Evolutionary conservation across 2,797 vertebrate genomes (phyloP).

Genomic region (Mus spretus): DNA sequence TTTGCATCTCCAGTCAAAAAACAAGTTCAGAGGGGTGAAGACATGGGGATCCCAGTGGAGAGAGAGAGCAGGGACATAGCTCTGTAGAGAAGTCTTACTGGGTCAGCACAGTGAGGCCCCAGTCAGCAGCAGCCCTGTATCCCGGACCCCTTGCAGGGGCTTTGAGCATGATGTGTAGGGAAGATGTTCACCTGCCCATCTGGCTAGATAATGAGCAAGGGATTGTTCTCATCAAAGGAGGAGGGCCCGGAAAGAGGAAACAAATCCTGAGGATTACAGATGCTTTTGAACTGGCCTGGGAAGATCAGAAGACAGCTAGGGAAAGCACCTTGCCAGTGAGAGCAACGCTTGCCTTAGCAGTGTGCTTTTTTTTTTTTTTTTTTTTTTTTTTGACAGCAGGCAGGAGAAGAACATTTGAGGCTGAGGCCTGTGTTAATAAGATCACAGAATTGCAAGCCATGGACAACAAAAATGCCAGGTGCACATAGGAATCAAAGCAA

Average conservation of each 20-base stretch:
- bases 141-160: background rate
- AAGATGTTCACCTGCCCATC: constrained; percentile 71
- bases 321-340: background rate
- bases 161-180: background rate
- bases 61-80: background rate
- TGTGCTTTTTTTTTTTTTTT: background rate
- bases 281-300: constrained; percentile 76
- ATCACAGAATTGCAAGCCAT: constrained; percentile 38
- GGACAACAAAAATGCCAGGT: constrained; percentile 73
- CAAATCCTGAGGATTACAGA: constrained; percentile 76
- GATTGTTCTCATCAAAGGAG: constrained; percentile 72
- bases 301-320: constrained; percentile 57
- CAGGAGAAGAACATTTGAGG: constrained; percentile 13
- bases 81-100: background rate
- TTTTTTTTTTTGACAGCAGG: background rate
- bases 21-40: background rate
- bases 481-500: constrained; percentile 64
- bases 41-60: too few relatives aligned
- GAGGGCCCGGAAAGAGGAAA: constrained; percentile 66
- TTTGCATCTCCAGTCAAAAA: background rate
- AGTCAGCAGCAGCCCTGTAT: background rate
- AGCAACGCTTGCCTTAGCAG: background rate
- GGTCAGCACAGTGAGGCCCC: background rate
- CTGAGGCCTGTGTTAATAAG: constrained; percentile 63
- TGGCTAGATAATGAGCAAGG: constrained; percentile 67